Base-by-base conservation (phyloP, 1,140 invertebrate species). In the Cecropterus lyciades region DNA sequence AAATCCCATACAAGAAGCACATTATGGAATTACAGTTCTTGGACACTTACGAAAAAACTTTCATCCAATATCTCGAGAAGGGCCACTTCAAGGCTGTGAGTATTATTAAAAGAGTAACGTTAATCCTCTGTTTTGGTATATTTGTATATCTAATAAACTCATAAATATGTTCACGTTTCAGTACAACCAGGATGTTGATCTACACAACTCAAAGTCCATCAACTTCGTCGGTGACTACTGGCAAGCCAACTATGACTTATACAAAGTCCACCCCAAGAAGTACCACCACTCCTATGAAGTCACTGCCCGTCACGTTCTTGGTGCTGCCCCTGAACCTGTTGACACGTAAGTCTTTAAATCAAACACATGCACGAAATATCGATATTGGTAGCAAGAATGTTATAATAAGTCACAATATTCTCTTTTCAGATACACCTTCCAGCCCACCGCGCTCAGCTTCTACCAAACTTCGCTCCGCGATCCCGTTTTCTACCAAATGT, bases 171-270 rank as follows among this genome's bases (percentile, higher is more conserved):
- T n/a, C n/a, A n/a, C n/a, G n/a, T 84, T 82, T 45, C 64, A 89
- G 86, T 84, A 80, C 67, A 82, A 84, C 48, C 71, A 85, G 56
- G 77, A 85, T 20, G 67, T 89, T 93, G 71, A 93, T 92, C 71
- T 87, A 46, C 67, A 56, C 56, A 77, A 82, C 63, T 75, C 71
- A 10, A 83, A 86, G 42, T 78, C 79, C 1, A 20, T 95, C 52
- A 93, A 95, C 77, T 93, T 93, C 53, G 91, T 97, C 37, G 95
- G 94, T 27, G 95, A 96, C 77, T 86, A 95, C 48, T 94, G 96
- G 73, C 95, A 96, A 93, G 93, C 93, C 6, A 96, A 95, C 74
- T 84, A 88, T 13, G 94, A 96, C 66, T 93, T 94, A 5, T 93
- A 92, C 66, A 83, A 84, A 17, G 83, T 92, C 60, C 95, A 92